A percentile compares a stretch with the other conserved stretches of the same genome.
Evolutionary conservation across 1,140 invertebrate genomes (phyloP).

Genomic region (Leptinotarsa undecemlineata): DNA sequence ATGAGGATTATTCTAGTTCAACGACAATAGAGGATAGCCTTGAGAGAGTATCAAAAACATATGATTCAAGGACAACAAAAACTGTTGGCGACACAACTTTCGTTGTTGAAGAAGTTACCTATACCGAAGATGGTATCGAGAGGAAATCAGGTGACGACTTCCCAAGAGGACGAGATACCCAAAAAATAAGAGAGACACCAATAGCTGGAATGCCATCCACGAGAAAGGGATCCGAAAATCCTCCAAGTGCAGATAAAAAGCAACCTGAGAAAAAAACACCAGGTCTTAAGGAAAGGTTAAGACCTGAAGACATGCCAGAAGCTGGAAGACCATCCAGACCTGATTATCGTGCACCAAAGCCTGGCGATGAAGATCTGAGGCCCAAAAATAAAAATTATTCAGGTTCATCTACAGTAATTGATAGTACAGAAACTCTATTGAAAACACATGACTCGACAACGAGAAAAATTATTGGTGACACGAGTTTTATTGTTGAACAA

Average conservation of each 20-base stretch:
- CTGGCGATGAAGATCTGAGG: background rate
- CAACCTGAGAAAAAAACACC: background rate
- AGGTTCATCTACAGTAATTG: background rate
- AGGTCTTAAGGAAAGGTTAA: background rate
- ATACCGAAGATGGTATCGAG: background rate
- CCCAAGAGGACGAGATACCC: background rate
- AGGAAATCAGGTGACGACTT: background rate
- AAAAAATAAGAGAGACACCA: slow-evolving; percentile 4
- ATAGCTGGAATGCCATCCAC: background rate
- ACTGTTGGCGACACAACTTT: background rate
- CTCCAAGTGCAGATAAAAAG: background rate
- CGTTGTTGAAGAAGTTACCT: background rate
- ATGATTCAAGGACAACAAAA: background rate
- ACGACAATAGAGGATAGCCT: background rate
- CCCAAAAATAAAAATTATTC: background rate
- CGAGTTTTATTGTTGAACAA: background rate
- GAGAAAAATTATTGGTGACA: background rate
- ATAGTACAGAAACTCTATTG: background rate
- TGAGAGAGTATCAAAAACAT: background rate
- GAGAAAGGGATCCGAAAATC: background rate
- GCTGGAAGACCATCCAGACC: slow-evolving; percentile 13
- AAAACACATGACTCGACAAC: background rate
- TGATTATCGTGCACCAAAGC: background rate
- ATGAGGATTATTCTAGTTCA: background rate
- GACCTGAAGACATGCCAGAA: slow-evolving; percentile 17